Base-by-base conservation (phyloP, 2,888 invertebrate species). In the Drosophila neotestacea region DNA sequence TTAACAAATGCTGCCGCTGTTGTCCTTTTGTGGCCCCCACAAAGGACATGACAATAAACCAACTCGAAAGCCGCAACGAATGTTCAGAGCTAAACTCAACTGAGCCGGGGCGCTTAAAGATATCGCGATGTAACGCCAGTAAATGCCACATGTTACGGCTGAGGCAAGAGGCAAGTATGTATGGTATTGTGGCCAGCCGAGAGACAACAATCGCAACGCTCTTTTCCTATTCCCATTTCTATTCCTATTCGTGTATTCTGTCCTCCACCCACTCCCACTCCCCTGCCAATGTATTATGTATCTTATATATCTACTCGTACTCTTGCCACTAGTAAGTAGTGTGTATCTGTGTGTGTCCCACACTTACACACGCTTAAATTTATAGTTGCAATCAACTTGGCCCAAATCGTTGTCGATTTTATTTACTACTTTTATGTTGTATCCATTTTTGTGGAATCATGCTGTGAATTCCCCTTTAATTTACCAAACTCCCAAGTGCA, bases 1-100 rank as follows among this genome's bases (percentile, higher is more conserved):
- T 84, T 84, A 88, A 88, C 88, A 88, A 88, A 88, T 78, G 81
- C 88, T 73, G 70, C 47, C 78, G 60, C 68, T 46, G 64, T 70
- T 60, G 71, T 76, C 80, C 78, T 65, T 65, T 78, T 58, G 47
- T 39, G 59, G 7, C 67, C 36, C 62, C 67, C 63, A 66, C 65
- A 77, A 63, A 62, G 69, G 84, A 77, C 70, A 62, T 58, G 70
- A 65, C 77, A 73, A 77, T 67, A 77, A 77, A 79, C 74, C 76
- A 76, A 60, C 74, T 63, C 59, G 55, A 63, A 79, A 76, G 76
- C 76, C 77, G 64, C 79, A 78, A 76, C 60, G 64, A 76, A 62
- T 79, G 61, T 72, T 52, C 56, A 44, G 63, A 58, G 52, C 70
- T 58, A 62, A 47, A 54, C 67, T 56, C 36, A 62, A 44, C 67